These are phyloP conservation scores for Cepaea nemoralis DNA, from an alignment of 1,140 invertebrate species.

Conservation along the genomic window DNA sequence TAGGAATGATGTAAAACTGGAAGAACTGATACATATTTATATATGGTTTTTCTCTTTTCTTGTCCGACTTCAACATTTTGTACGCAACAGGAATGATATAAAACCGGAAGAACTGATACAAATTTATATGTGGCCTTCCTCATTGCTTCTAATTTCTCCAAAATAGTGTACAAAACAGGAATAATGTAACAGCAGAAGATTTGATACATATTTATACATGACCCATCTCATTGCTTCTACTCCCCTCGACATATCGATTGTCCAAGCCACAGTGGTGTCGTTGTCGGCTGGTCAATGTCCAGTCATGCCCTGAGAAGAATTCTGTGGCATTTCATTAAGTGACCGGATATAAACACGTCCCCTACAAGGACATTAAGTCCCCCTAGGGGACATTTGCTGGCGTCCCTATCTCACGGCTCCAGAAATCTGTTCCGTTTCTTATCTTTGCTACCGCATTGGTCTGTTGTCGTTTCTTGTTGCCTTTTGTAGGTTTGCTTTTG, in stretches of 20 bases:
- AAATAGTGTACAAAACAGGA: too few species aligned
- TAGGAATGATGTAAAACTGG: too few species aligned
- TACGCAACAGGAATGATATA: too few species aligned
- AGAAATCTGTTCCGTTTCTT: not conserved
- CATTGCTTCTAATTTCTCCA: not conserved
- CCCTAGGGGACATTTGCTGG: too few species aligned
- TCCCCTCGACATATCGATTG: not conserved
- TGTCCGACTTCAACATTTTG: too few species aligned
- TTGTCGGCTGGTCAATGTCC: not conserved
- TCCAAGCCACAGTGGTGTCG: too few species aligned
- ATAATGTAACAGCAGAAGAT: too few species aligned
- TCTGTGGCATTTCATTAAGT: not conserved
- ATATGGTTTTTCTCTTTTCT: too few species aligned
- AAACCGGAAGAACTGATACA: too few species aligned
- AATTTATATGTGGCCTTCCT: too few species aligned
- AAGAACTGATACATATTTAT: too few species aligned
- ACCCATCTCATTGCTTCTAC: not conserved
- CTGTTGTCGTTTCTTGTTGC: not conserved
- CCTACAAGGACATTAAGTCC: not conserved
- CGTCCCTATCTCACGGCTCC: not conserved
- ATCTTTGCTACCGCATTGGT: not conserved
- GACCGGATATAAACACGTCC: not conserved
- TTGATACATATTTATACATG: not conserved
- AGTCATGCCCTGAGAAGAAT: not conserved
- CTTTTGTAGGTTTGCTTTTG: not conserved